A percentile compares a stretch with the other conserved stretches of the same genome.
These are phyloP conservation scores for Achatina immaculata DNA, from an alignment of 1,140 invertebrate species.

Conservation along the genomic window DNA sequence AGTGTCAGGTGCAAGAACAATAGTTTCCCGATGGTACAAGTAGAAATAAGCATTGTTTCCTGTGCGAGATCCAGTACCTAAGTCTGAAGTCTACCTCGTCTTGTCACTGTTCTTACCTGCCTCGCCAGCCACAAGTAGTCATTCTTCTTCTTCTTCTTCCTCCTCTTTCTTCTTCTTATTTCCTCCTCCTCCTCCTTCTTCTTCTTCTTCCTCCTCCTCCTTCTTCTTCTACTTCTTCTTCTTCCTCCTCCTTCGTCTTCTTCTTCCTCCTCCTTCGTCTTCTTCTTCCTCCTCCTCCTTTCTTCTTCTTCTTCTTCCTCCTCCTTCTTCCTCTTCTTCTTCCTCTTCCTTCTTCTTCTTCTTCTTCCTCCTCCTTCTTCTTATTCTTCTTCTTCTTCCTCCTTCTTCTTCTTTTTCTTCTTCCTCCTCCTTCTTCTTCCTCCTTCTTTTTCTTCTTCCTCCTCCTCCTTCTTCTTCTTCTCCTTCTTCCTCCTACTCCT, in stretches of 20 bases:
- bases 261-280: constrained; percentile 26
- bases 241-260: neutral
- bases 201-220: neutral
- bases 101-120: no score
- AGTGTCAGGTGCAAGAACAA: no score
- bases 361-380: no score
- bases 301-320: neutral
- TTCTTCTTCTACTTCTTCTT: constrained; percentile 19
- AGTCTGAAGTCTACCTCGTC: no score
- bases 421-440: neutral
- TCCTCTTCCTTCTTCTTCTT: neutral
- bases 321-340: neutral
- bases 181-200: constrained; percentile 11
- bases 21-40: no score
- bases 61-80: no score
- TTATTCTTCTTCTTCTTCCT: no score
- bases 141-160: neutral
- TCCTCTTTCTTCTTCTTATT: neutral
- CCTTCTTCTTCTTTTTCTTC: neutral
- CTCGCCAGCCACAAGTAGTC: no score
- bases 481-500: no score
- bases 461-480: neutral
- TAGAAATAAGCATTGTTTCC: no score
- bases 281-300: constrained; percentile 2
- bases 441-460: constrained; percentile 1